Conservation (phyloP, 2,113 vertebrate species). For the Xenopus tropicalis region UCB_Xtro_10.0 CM004447.2:72959001-72959500, state of each 20-base stretch:
- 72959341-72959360: slow-evolving; percentile 21
- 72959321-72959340: slow-evolving; percentile 11
- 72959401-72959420: slow-evolving; percentile 10
- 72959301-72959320: slow-evolving; percentile 15
- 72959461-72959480: neutral
- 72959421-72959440: neutral
- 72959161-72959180: neutral
- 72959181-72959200: neutral
- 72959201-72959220: slow-evolving; percentile 10
- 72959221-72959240: slow-evolving; percentile 10
- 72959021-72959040: too few relatives aligned
- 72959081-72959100: too few relatives aligned
- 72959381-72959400: neutral
- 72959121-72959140: too few relatives aligned
- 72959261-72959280: slow-evolving; percentile 8
- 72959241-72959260: slow-evolving; percentile 20
- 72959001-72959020: too few relatives aligned
- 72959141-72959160: too few relatives aligned
- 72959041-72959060: too few relatives aligned
- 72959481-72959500: neutral
- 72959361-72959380: slow-evolving; percentile 16
- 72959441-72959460: neutral
- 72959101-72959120: too few relatives aligned
- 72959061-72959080: too few relatives aligned
- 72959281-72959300: slow-evolving; percentile 9